phyloP scores from a whole-genome alignment of 92 coral and sea anemone species.

The Meandrina meandrites region DNA sequence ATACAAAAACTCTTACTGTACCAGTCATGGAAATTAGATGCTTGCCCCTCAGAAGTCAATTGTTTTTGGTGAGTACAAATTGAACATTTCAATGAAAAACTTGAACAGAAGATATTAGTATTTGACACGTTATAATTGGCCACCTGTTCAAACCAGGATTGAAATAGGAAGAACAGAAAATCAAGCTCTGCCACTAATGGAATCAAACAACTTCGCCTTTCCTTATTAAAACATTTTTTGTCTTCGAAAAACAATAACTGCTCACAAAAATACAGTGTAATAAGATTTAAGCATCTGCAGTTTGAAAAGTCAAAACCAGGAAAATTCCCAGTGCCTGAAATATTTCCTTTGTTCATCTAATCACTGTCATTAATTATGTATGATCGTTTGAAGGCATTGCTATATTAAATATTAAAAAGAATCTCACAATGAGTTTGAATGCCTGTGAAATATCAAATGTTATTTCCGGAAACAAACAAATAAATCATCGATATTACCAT shows the following conservation, averaged over 20 bases:
- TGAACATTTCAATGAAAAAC: not conserved
- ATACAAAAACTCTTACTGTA: too few species aligned
- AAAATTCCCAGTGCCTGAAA: not conserved
- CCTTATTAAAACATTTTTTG: not conserved
- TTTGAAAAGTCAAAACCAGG: not conserved
- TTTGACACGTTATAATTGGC: not conserved
- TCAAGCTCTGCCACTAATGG: not conserved
- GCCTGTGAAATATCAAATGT: not conserved
- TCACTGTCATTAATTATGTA: constrained; percentile 16
- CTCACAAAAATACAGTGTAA: not conserved
- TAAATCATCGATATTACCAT: not conserved
- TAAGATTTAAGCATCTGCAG: not conserved
- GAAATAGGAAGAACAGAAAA: not conserved
- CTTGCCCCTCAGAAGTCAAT: too few species aligned
- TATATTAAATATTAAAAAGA: not conserved
- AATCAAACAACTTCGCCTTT: not conserved
- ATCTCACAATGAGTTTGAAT: not conserved
- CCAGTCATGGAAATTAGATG: too few species aligned
- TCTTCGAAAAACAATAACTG: not conserved
- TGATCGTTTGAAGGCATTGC: not conserved
- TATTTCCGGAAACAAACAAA: constrained; percentile 14
- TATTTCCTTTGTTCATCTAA: not conserved
- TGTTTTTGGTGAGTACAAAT: too few species aligned
- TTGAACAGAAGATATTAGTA: not conserved
- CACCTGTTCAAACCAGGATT: not conserved